These are phyloP conservation scores for Ahaetulla prasina DNA, from an alignment of 2,113 vertebrate species.

Conservation along the genomic window DNA sequence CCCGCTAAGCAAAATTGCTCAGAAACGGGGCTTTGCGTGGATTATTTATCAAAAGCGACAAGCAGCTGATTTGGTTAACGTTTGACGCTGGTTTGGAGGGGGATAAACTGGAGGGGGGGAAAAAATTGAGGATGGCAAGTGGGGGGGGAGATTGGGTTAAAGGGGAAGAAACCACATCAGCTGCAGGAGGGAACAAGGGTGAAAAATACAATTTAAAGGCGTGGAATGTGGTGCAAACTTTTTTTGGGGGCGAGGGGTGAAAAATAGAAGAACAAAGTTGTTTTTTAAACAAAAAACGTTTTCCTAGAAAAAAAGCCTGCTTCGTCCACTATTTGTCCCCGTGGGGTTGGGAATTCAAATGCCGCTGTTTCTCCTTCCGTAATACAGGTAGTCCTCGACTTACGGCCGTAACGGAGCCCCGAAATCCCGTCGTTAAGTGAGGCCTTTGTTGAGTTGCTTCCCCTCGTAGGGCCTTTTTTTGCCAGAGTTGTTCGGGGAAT, in stretches of 20 bases:
- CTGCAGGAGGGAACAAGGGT: too few relatives aligned
- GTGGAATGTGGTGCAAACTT: neutral
- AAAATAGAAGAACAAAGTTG: neutral
- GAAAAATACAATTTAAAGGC: neutral
- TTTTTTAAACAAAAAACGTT: neutral
- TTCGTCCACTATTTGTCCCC: neutral
- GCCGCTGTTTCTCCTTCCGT: neutral
- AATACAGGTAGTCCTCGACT: neutral
- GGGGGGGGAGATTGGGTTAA: neutral
- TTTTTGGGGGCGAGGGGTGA: too few relatives aligned
- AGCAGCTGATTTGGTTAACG: constrained; percentile 21
- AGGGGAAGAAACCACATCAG: neutral
- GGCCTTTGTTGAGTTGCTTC: neutral
- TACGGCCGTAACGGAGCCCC: too few relatives aligned
- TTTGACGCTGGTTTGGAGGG: constrained; percentile 11
- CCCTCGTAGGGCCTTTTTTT: neutral
- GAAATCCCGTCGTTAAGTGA: neutral
- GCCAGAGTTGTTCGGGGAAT: neutral
- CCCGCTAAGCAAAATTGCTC: neutral
- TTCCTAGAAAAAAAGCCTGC: neutral
- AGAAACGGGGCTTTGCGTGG: neutral
- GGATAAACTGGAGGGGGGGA: neutral
- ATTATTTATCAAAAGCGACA: constrained; percentile 34
- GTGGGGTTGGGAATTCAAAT: neutral
- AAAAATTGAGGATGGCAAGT: too few relatives aligned